phyloP scores from a whole-genome alignment of 2,888 invertebrate genomes.

The Coelopa pilipes region DNA sequence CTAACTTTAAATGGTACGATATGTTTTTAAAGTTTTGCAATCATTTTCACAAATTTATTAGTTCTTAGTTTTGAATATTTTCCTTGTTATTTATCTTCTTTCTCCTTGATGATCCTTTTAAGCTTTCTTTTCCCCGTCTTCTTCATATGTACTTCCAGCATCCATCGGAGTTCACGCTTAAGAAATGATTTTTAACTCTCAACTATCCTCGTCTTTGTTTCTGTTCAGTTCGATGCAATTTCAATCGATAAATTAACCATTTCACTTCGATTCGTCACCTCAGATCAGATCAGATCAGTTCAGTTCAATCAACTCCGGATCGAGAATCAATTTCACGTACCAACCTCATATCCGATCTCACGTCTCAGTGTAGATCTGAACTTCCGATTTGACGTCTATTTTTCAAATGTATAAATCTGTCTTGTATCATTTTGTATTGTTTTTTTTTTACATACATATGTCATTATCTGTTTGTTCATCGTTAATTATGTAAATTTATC shows the following conservation, averaged over 20 bases:
- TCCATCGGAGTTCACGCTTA: conserved; percentile 54
- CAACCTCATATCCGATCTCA: too few species aligned
- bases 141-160: conserved; percentile 47
- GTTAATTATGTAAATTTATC: conserved; percentile 43
- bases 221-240: conserved; percentile 10
- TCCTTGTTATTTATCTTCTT: conserved; percentile 8
- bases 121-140: conserved; percentile 19
- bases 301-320: conserved; percentile 40
- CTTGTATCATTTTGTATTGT: conserved; percentile 32
- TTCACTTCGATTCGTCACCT: neutral
- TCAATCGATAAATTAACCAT: neutral
- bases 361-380: neutral
- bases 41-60: conserved; percentile 8
- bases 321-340: conserved; percentile 19
- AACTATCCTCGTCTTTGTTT: neutral
- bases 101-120: conserved; percentile 17
- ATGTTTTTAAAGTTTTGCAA: conserved; percentile 27
- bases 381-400: neutral
- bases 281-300: conserved; percentile 43
- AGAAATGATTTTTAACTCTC: conserved; percentile 40
- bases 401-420: conserved; percentile 15
- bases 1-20: too few species aligned
- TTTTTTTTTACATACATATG: conserved; percentile 41
- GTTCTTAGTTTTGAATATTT: conserved; percentile 21
- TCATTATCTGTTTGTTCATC: conserved; percentile 43